Evolutionary conservation across 2,797 vertebrate species (phyloP), one percentile per base, ranked within the genome.

Genomic region (Anguilla obscura): DNA sequence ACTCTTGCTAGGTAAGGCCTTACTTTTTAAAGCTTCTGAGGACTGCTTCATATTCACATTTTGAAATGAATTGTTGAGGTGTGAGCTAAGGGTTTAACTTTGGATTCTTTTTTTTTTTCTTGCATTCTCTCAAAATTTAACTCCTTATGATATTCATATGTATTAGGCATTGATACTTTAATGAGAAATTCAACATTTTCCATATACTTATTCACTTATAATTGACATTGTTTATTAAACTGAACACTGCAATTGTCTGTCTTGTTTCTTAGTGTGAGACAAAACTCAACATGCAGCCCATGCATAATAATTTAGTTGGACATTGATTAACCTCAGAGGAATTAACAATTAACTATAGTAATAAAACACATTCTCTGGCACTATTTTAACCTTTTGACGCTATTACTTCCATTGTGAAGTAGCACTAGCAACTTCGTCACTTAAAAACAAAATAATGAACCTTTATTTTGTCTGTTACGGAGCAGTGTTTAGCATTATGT

Each of bases 281-380:
- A 50, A 21, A 48, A 82, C 40, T 1, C 40, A 48, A 88, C 48
- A 66, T n/a, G 3, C n/a, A 60, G 58, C 16, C 69, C 76, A 36
- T 21, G 54, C 14, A 56, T 79, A 76, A 85, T 85, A 14, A 91
- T 92, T 94, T 36, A 87, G 82, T 85, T 84, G 63, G 88, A 74
- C 71, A 89, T 85, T 94, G 92, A 94, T 95, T 96, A 94, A 95
- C 95, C 90, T 87, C 86, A 80, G 69, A 82, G 33, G 71, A 86
- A 92, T 94, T 90, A 95, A 95, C 95, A 93, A 96, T 95, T 96
- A 94, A 95, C 95, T 7, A 60, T 0, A 86, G 89, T 92, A 91
- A 93, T 94, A 94, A 94, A 90, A 88, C 86, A 90, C 93, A 0
- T 92, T 90, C 93, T 93, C 89, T 91, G 91, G 90, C 92, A 93